Percentiles rank a stretch among this genome's conserved stretches.
phyloP scores from a whole-genome alignment of 2,888 invertebrate species.

The Catocala nupta region DNA sequence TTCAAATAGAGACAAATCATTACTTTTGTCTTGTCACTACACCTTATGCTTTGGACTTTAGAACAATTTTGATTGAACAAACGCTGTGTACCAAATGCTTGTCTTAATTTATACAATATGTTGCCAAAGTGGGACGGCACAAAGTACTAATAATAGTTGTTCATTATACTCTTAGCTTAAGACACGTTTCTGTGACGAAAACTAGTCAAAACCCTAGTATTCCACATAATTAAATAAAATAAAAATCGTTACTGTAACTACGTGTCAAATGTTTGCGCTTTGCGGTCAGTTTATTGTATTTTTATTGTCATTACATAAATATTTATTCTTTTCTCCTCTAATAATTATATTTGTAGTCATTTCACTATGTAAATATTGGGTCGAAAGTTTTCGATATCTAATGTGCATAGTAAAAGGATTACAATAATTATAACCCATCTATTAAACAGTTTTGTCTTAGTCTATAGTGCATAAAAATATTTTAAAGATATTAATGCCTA shows the following conservation, averaged over 20 bases:
- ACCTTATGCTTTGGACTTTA: neutral
- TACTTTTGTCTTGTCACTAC: no score
- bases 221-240: constrained; percentile 48
- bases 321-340: no score
- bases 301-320: no score
- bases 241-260: constrained; percentile 51
- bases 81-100: constrained; percentile 15
- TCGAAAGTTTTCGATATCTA: no score
- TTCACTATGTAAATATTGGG: no score
- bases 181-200: constrained; percentile 75
- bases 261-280: constrained; percentile 57
- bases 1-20: no score
- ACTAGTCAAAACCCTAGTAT: constrained; percentile 72
- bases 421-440: no score
- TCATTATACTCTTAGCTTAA: constrained; percentile 73
- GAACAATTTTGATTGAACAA: neutral
- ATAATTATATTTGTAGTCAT: no score
- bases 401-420: no score
- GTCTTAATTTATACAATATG: constrained; percentile 13
- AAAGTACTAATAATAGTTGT: constrained; percentile 62
- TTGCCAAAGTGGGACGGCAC: constrained; percentile 69
- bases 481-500: no score
- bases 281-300: constrained; percentile 51
- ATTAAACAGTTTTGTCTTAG: no score
- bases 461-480: no score